Conservation (phyloP, 2,113 vertebrate species). For the Rallus limicola region DNA sequence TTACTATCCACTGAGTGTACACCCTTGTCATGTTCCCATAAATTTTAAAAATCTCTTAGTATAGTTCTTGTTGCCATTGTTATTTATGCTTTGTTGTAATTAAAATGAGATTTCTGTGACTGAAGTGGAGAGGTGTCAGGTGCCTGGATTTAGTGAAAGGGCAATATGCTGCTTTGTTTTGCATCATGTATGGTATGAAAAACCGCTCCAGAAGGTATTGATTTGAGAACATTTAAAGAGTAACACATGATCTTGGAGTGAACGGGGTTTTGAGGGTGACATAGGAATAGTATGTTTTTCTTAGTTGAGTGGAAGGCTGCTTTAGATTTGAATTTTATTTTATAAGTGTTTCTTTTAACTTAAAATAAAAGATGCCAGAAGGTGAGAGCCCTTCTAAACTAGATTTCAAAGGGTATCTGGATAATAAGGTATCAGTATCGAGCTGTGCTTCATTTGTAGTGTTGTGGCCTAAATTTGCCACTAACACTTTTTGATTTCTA, state of each 20-base stretch:
- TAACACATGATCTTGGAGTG: background rate
- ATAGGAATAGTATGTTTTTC: background rate
- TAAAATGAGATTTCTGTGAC: background rate
- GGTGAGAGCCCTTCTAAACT: background rate
- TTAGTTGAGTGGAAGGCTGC: background rate
- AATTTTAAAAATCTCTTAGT: background rate
- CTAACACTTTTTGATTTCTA: background rate
- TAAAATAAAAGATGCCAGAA: background rate
- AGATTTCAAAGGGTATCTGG: background rate
- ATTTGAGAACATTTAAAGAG: background rate
- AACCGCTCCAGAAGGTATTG: background rate
- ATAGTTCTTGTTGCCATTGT: background rate
- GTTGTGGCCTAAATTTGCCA: background rate
- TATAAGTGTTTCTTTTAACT: background rate
- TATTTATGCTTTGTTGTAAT: background rate
- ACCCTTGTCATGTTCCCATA: background rate
- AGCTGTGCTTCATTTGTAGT: background rate
- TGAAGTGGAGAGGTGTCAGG: background rate
- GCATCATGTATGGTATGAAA: background rate
- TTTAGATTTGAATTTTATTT: background rate
- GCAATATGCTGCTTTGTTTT: background rate
- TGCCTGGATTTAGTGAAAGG: background rate
- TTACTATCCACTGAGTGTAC: background rate
- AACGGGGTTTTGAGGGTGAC: background rate
- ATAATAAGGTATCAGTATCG: background rate